A percentile compares a stretch with the other conserved stretches of the same genome.
Evolutionary conservation across 2,888 invertebrate genomes (phyloP).

Genomic region (Lasiommata megera): DNA sequence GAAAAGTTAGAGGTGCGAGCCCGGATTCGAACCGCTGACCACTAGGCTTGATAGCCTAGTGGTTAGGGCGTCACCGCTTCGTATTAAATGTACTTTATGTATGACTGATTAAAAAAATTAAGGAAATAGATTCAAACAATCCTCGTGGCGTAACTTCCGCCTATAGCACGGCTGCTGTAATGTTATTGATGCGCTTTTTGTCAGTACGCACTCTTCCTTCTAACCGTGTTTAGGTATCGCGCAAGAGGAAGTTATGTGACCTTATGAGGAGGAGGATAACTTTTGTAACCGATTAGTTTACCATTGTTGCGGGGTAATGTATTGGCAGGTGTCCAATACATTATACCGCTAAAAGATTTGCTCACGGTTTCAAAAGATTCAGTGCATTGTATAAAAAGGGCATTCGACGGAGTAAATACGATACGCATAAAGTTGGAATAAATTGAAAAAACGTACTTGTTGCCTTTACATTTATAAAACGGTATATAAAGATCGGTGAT

Average conservation of each 20-base stretch:
- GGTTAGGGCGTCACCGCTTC: too few species aligned
- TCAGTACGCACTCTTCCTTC: neutral
- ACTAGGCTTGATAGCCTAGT: too few species aligned
- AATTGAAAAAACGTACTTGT: too few species aligned
- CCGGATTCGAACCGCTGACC: too few species aligned
- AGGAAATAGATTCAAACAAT: neutral
- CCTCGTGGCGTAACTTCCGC: neutral
- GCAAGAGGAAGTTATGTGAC: neutral
- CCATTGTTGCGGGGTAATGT: neutral
- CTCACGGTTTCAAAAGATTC: too few species aligned
- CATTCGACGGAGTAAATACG: too few species aligned
- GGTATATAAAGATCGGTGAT: too few species aligned
- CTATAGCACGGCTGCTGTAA: neutral
- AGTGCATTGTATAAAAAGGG: too few species aligned
- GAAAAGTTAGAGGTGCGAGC: too few species aligned
- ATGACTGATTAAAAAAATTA: neutral
- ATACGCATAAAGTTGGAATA: too few species aligned
- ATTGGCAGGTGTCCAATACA: neutral
- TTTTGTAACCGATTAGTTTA: neutral
- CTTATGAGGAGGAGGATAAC: neutral
- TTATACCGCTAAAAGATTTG: neutral
- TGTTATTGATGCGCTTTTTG: constrained; percentile 7
- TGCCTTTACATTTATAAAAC: too few species aligned
- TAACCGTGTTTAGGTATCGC: neutral
- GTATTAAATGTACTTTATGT: neutral